Evolutionary conservation across 2,113 vertebrate genomes (phyloP), one percentile per base, ranked within the genome.

Genomic region (Carassius carassius): DNA sequence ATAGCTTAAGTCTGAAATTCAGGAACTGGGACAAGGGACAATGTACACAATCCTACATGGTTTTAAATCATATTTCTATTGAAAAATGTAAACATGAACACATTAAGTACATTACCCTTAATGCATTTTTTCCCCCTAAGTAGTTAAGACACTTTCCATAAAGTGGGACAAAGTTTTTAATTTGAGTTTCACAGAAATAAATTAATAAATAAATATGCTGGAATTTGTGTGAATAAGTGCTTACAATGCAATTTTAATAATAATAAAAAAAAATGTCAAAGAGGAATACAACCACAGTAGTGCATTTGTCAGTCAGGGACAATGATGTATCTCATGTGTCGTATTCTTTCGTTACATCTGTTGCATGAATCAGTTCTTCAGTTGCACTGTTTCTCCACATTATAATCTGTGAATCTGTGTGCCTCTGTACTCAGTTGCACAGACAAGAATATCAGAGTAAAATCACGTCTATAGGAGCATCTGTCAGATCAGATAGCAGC

Each of bases 391-490:
- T 62, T 58, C 54, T 44, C 12, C 77, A 63, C 58, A 79, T 17
- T 47, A 49, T 21, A 51, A 81, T 69, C 78, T 11, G 41, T 17
- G 11, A 79, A 63, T 79, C 35, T 78, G n/a, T 13, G 21, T 23
- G 12, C 41, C 21, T 60, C 60, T 47, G 78, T 44, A 4, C 5
- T 75, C 35, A 32, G 60, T 44, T 16, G 14, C 9, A 5, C 78
- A 79, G 60, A 80, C 60, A 65, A 19, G 17, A 81, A 81, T 51
- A 81, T 81, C 78, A 51, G 44, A 69, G 78, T 81, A 69, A 67
- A 51, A 81, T 81, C 78, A 54, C 49, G 74, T 76, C 49, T 81
- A 6, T 35, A 49, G 37, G 35, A 65, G 62, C 63, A 3, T 67
- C 78, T 81, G 17, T 35, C 41, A 60, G 25, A 86, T 84, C 41